Percentiles rank a stretch among this genome's conserved stretches.
These are phyloP conservation scores for Hydroisotoma schaefferi DNA, from an alignment of 2,888 invertebrate species.

Conservation along the genomic window DNA sequence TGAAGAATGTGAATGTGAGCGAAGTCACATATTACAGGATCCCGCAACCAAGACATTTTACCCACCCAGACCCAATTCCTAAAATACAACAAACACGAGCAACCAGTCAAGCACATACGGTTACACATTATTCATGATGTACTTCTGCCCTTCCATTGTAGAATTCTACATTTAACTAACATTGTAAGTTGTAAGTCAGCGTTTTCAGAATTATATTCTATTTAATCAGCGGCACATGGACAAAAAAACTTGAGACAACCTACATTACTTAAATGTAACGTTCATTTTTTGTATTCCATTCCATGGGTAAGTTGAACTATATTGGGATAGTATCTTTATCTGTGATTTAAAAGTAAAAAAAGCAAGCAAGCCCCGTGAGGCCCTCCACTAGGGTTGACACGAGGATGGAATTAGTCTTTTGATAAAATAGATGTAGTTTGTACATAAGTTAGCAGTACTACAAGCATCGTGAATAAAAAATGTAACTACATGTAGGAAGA, in stretches of 20 bases:
- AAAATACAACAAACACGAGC: no score
- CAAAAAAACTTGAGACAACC: not conserved
- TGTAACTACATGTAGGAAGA: no score
- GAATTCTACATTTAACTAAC: not conserved
- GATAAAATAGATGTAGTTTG: no score
- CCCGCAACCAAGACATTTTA: no score
- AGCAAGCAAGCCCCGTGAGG: not conserved
- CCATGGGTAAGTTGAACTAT: not conserved
- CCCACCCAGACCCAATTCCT: no score
- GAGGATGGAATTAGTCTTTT: slow-evolving; percentile 5
- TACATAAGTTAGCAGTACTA: no score
- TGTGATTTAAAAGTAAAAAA: not conserved
- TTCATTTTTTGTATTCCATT: no score
- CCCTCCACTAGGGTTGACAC: slow-evolving; percentile 9
- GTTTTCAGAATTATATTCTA: not conserved
- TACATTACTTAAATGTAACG: not conserved
- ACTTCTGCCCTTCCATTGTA: not conserved
- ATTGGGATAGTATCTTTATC: not conserved
- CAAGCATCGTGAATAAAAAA: no score
- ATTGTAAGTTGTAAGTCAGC: not conserved
- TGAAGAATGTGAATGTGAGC: slow-evolving; percentile 6
- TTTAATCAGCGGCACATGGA: not conserved
- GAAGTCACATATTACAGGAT: no score
- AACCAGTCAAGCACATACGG: slow-evolving; percentile 1
- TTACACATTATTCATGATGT: not conserved